Evolutionary conservation across 2,888 invertebrate species (phyloP).

Genomic region (Pachycephus smyrnensis): DNA sequence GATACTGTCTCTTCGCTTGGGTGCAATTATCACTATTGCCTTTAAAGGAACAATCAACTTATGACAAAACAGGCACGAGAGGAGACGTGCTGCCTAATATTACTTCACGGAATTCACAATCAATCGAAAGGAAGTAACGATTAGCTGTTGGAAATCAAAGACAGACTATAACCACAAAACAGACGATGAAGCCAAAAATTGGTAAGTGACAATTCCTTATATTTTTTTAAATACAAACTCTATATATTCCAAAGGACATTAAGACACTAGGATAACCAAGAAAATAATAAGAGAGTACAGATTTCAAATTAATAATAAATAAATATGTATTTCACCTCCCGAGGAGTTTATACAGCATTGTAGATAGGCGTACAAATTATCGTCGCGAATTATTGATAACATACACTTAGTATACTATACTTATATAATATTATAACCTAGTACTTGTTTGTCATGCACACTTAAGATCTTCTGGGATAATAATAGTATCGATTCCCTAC

Average conservation of each 20-base stretch:
- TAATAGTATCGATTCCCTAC: neutral
- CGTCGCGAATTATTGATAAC: neutral
- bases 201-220: neutral
- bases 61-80: no score
- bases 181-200: neutral
- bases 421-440: neutral
- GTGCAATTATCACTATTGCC: no score
- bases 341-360: neutral
- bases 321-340: neutral
- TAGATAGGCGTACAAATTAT: neutral
- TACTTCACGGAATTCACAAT: no score
- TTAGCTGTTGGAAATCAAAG: neutral
- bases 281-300: neutral
- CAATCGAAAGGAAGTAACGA: neutral
- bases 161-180: neutral
- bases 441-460: neutral
- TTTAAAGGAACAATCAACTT: no score
- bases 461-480: neutral
- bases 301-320: conserved; percentile 2
- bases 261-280: neutral
- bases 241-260: neutral
- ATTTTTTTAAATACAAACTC: neutral
- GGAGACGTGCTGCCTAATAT: no score
- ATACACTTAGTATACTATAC: neutral
- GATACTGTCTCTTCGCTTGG: no score